Evolutionary conservation across 1,140 invertebrate genomes (phyloP).

Genomic region (Drosophila serrata): DNA sequence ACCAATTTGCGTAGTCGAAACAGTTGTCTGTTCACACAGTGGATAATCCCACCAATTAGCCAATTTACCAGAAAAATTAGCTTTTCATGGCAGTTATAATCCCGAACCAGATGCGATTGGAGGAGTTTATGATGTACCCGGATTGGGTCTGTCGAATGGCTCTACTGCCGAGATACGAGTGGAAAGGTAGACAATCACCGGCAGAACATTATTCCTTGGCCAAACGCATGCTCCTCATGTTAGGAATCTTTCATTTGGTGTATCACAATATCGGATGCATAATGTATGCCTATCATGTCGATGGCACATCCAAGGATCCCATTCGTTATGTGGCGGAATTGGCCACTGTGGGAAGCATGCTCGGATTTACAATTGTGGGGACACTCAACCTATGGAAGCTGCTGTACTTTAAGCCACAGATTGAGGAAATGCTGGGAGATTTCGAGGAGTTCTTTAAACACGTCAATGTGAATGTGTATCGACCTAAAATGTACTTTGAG

Average conservation of each 20-base stretch:
- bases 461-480: constrained; percentile 11
- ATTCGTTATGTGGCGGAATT: constrained; percentile 36
- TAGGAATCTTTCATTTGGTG: constrained; percentile 55
- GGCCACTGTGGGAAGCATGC: constrained; percentile 54
- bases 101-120: constrained; percentile 34
- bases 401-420: constrained; percentile 30
- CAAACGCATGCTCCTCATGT: constrained; percentile 31
- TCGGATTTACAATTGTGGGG: constrained; percentile 61
- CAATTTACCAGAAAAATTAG: background rate
- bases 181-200: constrained; percentile 14
- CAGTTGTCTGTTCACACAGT: constrained; percentile 18
- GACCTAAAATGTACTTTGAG: constrained; percentile 43
- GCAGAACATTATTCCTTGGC: background rate
- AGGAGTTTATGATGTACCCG: constrained; percentile 57
- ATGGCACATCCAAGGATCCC: constrained; percentile 7
- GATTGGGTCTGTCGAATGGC: constrained; percentile 43
- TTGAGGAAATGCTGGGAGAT: constrained; percentile 46
- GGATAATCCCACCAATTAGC: background rate
- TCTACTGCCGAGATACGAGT: constrained; percentile 32
- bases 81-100: background rate
- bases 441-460: constrained; percentile 51
- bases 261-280: constrained; percentile 75
- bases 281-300: constrained; percentile 39
- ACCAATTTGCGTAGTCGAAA: background rate
- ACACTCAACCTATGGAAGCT: constrained; percentile 54